Evolutionary conservation across 2,888 invertebrate genomes (phyloP).

Genomic region (Oligia strigilis): DNA sequence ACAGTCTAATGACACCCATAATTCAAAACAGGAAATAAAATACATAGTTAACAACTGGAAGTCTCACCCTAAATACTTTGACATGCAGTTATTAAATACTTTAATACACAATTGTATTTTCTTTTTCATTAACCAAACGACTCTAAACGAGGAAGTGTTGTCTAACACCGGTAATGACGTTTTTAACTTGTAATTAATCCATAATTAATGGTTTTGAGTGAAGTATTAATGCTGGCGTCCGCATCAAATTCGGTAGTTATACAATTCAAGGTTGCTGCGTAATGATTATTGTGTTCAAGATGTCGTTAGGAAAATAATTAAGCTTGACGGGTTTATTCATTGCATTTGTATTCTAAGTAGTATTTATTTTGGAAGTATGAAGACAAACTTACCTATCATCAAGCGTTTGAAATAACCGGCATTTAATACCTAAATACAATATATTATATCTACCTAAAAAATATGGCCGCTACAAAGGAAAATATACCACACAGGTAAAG

Average conservation of each 20-base stretch:
- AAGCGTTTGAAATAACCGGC: neutral
- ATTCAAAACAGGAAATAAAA: conserved; percentile 23
- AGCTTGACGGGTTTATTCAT: conserved; percentile 12
- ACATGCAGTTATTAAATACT: conserved; percentile 45
- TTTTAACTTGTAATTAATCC: conserved; percentile 59
- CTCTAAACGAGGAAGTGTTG: conserved; percentile 58
- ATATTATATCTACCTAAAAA: neutral
- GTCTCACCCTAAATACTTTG: conserved; percentile 44
- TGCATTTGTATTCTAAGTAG: conserved; percentile 25
- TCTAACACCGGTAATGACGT: conserved; percentile 57
- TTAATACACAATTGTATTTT: conserved; percentile 33
- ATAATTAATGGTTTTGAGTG: conserved; percentile 61
- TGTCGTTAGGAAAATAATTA: conserved; percentile 51
- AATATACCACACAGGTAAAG: neutral
- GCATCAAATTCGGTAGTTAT: conserved; percentile 48
- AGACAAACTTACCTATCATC: neutral
- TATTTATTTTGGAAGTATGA: neutral
- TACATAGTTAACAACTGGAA: neutral
- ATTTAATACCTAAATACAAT: too few relatives aligned
- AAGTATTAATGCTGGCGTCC: conserved; percentile 28
- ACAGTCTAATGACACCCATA: conserved; percentile 21
- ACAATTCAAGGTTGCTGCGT: conserved; percentile 56
- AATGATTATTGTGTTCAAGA: conserved; percentile 47
- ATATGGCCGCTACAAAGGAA: neutral
- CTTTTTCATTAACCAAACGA: conserved; percentile 33